A percentile compares a stretch with the other conserved stretches of the same genome.
phyloP scores from a whole-genome alignment of 2,888 invertebrate genomes.

The Xestia sexstrigata region DNA sequence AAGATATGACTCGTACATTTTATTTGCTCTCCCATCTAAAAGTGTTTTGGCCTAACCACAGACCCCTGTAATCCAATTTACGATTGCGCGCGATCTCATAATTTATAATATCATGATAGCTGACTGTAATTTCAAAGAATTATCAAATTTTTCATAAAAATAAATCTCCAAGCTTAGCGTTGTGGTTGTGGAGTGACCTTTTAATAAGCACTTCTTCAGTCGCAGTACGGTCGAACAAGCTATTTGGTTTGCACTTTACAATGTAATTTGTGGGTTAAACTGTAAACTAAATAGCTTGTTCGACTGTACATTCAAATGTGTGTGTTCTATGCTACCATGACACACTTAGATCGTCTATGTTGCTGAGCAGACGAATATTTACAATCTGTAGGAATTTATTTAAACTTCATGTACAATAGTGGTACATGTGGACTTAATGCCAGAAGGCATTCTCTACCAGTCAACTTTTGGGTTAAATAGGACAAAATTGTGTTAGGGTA shows the following conservation, averaged over 20 bases:
- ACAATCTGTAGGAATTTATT: neutral
- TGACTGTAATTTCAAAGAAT: constrained; percentile 61
- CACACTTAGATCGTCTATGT: neutral
- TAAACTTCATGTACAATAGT: no score
- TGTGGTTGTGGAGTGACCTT: neutral
- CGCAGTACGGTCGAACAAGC: no score
- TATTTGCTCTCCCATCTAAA: constrained; percentile 64
- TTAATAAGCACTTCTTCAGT: constrained; percentile 1
- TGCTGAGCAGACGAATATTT: neutral
- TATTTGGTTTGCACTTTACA: no score
- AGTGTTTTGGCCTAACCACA: constrained; percentile 62
- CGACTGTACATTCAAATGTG: neutral
- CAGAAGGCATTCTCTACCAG: no score
- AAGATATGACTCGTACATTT: constrained; percentile 50
- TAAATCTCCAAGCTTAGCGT: constrained; percentile 30
- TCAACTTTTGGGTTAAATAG: no score
- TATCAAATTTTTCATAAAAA: constrained; percentile 52
- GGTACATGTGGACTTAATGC: no score
- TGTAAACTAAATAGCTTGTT: no score
- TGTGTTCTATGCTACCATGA: no score
- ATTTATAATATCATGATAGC: constrained; percentile 69
- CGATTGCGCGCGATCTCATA: constrained; percentile 64
- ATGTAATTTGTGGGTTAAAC: no score
- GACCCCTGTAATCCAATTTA: constrained; percentile 71
- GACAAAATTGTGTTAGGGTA: no score